Evolutionary conservation across 2,888 invertebrate genomes (phyloP), one percentile per base, ranked within the genome.

Genomic region (Dynastes tityus): DNA sequence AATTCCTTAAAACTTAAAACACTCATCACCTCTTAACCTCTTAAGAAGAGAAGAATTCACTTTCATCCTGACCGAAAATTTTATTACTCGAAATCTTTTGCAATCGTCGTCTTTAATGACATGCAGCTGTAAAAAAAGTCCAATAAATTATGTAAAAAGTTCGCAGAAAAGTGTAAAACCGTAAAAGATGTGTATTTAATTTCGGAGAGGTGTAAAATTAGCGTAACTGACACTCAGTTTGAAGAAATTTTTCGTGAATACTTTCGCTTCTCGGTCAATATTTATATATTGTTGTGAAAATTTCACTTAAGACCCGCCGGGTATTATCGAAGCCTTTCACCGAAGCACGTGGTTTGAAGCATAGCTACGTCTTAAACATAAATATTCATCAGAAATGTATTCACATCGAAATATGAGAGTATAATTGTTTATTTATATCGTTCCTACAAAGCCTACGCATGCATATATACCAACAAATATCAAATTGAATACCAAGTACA

Each of bases 251-350:
- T 70, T 53, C 53, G 53, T 70, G 13, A 70, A 53, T 70, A 53
- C 70, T 67, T 67, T 67, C 67, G 67, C 67, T 53, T 53, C 51
- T 70, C 70, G 53, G 53, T 70, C 70, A 70, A 70, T 70, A 70
- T 70, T 70, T 67, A 67, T 64, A 64, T 67, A 49, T 22, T 67
- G 45, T 27, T 45, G 67, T 67, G 67, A 67, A 67, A 67, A 67
- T 67, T 67, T 67, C 67, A 67, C 67, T 49, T 67, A 45, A 27
- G n/a, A 49, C 49, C 67, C 49, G 8, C 45, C 67, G 67, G 67
- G 45, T 49, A 67, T 67, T 67, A 67, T 67, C 49, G 67, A 45
- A n/a, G 67, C 67, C 67, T 67, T 67, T 67, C 67, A 67, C 67
- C 67, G 16, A 49, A 67, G 67, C 67, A 67, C 67, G 67, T 67